Evolutionary conservation across 2,113 vertebrate genomes (phyloP).

Genomic region (Hassar affinis): DNA sequence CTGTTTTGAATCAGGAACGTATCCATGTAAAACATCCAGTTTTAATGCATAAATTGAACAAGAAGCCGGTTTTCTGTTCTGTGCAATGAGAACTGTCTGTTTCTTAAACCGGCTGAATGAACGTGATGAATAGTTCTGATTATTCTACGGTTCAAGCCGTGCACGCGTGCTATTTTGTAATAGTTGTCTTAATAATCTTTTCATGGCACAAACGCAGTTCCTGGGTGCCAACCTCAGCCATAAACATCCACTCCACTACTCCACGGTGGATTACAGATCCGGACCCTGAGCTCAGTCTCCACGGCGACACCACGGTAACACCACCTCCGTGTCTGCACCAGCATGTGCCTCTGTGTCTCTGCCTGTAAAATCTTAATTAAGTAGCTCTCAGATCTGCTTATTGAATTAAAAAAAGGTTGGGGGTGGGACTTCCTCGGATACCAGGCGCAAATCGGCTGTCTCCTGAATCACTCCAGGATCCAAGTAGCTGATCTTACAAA

Average conservation of each 20-base stretch:
- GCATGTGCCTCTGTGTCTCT: slow-evolving; percentile 45
- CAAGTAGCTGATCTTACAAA: background rate
- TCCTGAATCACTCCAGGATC: slow-evolving; percentile 5
- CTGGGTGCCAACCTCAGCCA: background rate
- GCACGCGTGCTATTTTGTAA: background rate
- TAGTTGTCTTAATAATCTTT: background rate
- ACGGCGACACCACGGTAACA: slow-evolving; percentile 50
- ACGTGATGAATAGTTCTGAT: background rate
- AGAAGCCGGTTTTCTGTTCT: background rate
- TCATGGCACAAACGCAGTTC: too few relatives aligned
- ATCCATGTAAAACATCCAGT: background rate
- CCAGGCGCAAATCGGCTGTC: background rate
- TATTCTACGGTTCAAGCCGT: too few relatives aligned
- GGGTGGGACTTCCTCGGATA: background rate
- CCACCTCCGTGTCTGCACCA: slow-evolving; percentile 13
- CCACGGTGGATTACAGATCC: slow-evolving; percentile 49
- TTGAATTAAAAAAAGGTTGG: slow-evolving; percentile 46
- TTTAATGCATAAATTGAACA: background rate
- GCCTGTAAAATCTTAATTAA: slow-evolving; percentile 79
- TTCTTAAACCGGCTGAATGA: background rate
- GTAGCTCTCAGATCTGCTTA: slow-evolving; percentile 74
- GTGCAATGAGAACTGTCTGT: background rate
- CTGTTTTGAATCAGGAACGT: background rate
- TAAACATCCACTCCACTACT: too few relatives aligned
- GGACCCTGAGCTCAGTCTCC: slow-evolving; percentile 53